Percentiles rank a stretch among this genome's conserved stretches.
Conservation (phyloP, 2,888 invertebrate species). For the Microctonus brassicae region DNA sequence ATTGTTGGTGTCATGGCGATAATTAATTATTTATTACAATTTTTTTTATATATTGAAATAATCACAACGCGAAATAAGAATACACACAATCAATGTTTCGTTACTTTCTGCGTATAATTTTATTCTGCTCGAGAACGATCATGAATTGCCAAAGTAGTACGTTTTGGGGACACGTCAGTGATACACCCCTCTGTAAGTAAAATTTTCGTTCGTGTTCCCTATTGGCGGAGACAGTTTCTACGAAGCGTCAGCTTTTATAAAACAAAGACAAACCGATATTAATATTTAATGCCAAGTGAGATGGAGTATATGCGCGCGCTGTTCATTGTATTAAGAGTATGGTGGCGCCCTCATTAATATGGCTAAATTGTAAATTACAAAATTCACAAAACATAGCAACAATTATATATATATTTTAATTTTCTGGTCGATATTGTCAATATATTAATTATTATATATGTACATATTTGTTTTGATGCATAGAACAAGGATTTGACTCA, state of each 20-base stretch:
- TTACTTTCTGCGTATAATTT: slow-evolving; percentile 49
- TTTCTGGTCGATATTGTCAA: not conserved
- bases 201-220: slow-evolving; percentile 50
- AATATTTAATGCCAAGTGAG: slow-evolving; percentile 11
- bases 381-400: not conserved
- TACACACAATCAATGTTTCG: slow-evolving; percentile 4
- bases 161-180: slow-evolving; percentile 67
- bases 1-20: slow-evolving; percentile 74
- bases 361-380: not conserved
- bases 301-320: not conserved
- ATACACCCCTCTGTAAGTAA: slow-evolving; percentile 56
- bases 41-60: slow-evolving; percentile 6
- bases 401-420: not conserved
- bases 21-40: slow-evolving; percentile 3
- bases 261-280: slow-evolving; percentile 41
- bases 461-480: not conserved
- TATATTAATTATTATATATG: too few relatives aligned
- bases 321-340: not conserved
- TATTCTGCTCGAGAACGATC: slow-evolving; percentile 55
- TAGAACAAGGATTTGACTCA: not conserved
- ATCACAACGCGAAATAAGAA: slow-evolving; percentile 1
- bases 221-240: slow-evolving; percentile 53
- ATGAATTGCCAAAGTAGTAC: slow-evolving; percentile 56
- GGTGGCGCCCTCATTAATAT: slow-evolving; percentile 1
- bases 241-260: slow-evolving; percentile 53